Base-by-base conservation (phyloP, 2,888 invertebrate genomes). In the Ctena decussata region DNA sequence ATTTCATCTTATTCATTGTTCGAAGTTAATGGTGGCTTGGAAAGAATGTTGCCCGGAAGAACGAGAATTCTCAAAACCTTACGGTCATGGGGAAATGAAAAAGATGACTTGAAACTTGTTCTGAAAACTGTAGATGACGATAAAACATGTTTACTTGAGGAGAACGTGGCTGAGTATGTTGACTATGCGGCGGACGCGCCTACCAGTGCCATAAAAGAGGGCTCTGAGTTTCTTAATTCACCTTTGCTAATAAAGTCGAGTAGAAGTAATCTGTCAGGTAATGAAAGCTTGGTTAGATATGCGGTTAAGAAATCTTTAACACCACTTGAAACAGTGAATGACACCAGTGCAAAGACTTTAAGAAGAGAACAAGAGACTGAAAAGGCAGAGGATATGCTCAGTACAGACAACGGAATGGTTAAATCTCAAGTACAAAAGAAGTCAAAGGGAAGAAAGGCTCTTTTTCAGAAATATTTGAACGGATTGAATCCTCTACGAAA, bases 51-150 rank as follows among this genome's bases (percentile, higher is more conserved):
- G 44, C 15, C 41, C 18, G 78, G 75, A 11, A 74, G 69, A n/a
- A 53, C 77, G 21, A 71, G 75, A 18, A 72, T 86, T 6, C 44
- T 75, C 44, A 80, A 83, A 49, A 77, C 78, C 5, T 75, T 77
- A 57, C 49, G 80, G 32, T 86, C 83, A 8, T 81, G 86, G 83
- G 86, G 83, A 30, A 78, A 69, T 76, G 86, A 86, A 72, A 75
- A 49, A 8, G 49, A 32, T n/a, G 44, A 76, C 35, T 81, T 80
- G 39, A 37, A 49, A 21, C 75, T 86, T 24, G n/a, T 74, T 24
- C 37, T 83, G 5, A 83, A 71, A 65, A 30, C 8, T 1, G 21
- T 35, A 3, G 65, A 65, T 21, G 18, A 35, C 11, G 57, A 57
- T 15, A 57, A 57, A 15, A 11, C 57, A 3, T 30, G 57, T 27